phyloP scores from a whole-genome alignment of 2,888 invertebrate genomes.

The Apodemia zela region DNA sequence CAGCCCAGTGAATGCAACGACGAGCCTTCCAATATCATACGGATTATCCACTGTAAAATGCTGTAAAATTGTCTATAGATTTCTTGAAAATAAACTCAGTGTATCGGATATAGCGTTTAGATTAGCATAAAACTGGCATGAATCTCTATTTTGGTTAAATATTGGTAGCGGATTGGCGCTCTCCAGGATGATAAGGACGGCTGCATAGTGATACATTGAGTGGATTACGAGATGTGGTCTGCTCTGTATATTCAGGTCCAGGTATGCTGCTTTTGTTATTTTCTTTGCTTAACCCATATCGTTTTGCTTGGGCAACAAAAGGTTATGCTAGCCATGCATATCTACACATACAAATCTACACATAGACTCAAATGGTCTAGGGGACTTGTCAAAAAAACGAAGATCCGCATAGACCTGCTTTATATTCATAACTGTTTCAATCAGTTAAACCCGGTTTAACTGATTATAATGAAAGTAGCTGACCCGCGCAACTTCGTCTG shows the following conservation, averaged over 20 bases:
- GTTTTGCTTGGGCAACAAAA: background rate
- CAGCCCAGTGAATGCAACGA: slow-evolving; percentile 75
- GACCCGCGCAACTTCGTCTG: too few relatives aligned
- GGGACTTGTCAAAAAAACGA: too few relatives aligned
- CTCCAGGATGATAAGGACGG: slow-evolving; percentile 65
- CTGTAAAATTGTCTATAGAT: slow-evolving; percentile 49
- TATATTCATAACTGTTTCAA: too few relatives aligned
- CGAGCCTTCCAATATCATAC: slow-evolving; percentile 75
- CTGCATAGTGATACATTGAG: slow-evolving; percentile 73
- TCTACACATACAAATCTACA: too few relatives aligned
- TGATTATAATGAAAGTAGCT: too few relatives aligned
- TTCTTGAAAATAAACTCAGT: slow-evolving; percentile 45
- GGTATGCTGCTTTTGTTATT: slow-evolving; percentile 23
- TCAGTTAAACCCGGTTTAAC: too few relatives aligned
- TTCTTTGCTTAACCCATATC: slow-evolving; percentile 1
- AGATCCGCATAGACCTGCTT: too few relatives aligned
- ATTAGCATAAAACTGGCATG: slow-evolving; percentile 44
- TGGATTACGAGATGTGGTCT: slow-evolving; percentile 62
- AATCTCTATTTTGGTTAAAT: slow-evolving; percentile 76
- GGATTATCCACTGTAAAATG: slow-evolving; percentile 72
- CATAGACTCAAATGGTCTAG: too few relatives aligned
- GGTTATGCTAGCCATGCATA: background rate
- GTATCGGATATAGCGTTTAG: slow-evolving; percentile 40
- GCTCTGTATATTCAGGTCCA: slow-evolving; percentile 46
- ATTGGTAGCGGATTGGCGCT: slow-evolving; percentile 75